phyloP scores from a whole-genome alignment of 2,113 vertebrate species.

The Stegostoma tigrinum region DNA sequence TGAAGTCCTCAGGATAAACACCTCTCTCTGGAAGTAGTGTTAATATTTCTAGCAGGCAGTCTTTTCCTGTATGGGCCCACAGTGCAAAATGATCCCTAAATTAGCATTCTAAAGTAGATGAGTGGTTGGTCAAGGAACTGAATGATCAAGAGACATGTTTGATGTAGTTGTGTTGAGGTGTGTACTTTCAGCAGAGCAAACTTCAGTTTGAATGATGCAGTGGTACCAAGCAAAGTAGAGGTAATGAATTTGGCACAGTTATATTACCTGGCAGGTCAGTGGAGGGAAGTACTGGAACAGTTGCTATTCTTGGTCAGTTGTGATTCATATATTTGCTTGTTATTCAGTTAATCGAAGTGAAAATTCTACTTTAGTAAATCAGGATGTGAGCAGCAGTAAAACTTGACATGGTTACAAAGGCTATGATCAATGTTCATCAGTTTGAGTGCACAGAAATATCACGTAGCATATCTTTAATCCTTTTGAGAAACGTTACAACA shows the following conservation, averaged over 20 bases:
- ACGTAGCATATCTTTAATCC: neutral
- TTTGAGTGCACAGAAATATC: neutral
- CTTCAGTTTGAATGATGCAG: neutral
- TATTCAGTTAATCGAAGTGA: neutral
- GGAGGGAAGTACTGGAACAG: neutral
- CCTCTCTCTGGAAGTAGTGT: neutral
- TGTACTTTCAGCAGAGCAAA: neutral
- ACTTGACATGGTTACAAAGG: neutral
- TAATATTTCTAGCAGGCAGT: neutral
- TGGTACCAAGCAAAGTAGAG: neutral
- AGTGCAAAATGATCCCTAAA: neutral
- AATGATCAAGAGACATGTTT: neutral
- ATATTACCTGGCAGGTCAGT: too few species aligned
- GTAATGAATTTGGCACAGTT: neutral
- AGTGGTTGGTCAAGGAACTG: neutral
- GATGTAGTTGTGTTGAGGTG: neutral
- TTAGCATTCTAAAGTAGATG: neutral
- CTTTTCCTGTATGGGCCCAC: neutral
- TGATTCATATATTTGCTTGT: neutral
- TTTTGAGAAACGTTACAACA: neutral
- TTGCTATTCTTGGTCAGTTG: neutral
- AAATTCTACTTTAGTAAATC: neutral
- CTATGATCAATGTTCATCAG: neutral
- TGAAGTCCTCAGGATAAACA: neutral
- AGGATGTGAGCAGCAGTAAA: neutral